Evolutionary conservation across 2,113 vertebrate species (phyloP), one percentile per base, ranked within the genome.

Genomic region (Hystrix brachyura): DNA sequence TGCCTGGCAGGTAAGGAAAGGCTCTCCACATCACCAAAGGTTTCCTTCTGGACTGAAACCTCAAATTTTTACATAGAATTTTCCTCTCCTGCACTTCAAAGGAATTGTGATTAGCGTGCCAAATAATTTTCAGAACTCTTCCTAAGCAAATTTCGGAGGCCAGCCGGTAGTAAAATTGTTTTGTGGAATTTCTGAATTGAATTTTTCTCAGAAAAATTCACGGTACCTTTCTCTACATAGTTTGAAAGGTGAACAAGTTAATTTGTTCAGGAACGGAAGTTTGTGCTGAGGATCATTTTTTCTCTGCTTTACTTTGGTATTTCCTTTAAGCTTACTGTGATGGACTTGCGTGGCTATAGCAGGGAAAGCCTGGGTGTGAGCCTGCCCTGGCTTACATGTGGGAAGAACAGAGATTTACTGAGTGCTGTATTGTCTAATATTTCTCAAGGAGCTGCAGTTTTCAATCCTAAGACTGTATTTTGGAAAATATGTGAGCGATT

Each of bases 1-100:
- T 96, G 97, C 93, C 94, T 98, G 81, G 13, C 72, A 96, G 98
- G 98, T 98, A 97, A 98, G 98, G 74, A 84, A 94, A 46, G 4
- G 48, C 51, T 43, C 27, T 38, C 46, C 51, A 53, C 64, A 57
- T 27, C 29, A 86, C 34, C 19, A 6, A 46, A 72, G 14, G 19
- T 94, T 94, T 94, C n/a, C 38, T 80, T 94, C 92, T 91, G 91
- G 90, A 81, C 15, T 60, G n/a, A 95, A 91, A 91, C 69, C 1
- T 0, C 13, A 74, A 5, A 48, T 38, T 84, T 94, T 93, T 78
- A 46, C 32, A 25, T 72, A 78, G 62, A 81, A 48, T 87, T 19
- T 81, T 89, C 27, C 18, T 29, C 27, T 91, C 60, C n/a, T 88
- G 27, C 69, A 59, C 48, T 60, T 96, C 32, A 84, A 86, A 93